phyloP scores from a whole-genome alignment of 2,113 vertebrate species.

The Ondatra zibethicus region DNA sequence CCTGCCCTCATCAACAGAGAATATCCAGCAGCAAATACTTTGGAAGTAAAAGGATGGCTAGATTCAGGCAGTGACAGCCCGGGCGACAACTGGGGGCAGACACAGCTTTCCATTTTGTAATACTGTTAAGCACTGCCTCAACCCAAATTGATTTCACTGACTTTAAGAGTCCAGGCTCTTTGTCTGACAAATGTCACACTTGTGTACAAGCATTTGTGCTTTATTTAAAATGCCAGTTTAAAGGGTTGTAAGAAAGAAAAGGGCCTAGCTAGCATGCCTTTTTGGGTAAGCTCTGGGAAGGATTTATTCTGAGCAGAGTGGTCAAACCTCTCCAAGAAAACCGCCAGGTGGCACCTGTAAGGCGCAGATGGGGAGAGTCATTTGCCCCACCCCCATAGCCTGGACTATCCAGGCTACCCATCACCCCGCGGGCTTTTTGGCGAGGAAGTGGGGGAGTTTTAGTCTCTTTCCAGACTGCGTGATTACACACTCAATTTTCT shows the following conservation, averaged over 20 bases:
- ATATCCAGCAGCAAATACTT: background rate
- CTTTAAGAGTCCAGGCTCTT: slow-evolving; percentile 11
- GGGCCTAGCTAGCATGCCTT: background rate
- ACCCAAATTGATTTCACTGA: slow-evolving; percentile 27
- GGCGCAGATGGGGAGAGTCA: slow-evolving; percentile 58
- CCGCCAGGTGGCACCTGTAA: slow-evolving; percentile 82
- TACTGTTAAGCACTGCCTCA: slow-evolving; percentile 39
- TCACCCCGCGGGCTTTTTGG: slow-evolving; percentile 24
- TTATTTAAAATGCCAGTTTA: slow-evolving; percentile 25
- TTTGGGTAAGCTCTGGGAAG: background rate
- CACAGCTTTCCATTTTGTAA: background rate
- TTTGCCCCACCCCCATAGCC: slow-evolving; percentile 55
- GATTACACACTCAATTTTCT: slow-evolving; percentile 49
- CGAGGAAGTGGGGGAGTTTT: slow-evolving; percentile 57
- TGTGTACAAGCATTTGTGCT: background rate
- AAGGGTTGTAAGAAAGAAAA: background rate
- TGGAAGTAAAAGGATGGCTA: background rate
- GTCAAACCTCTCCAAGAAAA: background rate
- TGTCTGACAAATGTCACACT: background rate
- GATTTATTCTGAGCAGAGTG: background rate
- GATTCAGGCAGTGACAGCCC: slow-evolving; percentile 52
- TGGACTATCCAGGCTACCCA: slow-evolving; percentile 38
- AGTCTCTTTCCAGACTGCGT: slow-evolving; percentile 37
- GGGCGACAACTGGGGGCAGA: slow-evolving; percentile 49
- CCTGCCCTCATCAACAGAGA: background rate